Conservation (phyloP, 2,888 invertebrate species). For the Melanophora roralis region DNA sequence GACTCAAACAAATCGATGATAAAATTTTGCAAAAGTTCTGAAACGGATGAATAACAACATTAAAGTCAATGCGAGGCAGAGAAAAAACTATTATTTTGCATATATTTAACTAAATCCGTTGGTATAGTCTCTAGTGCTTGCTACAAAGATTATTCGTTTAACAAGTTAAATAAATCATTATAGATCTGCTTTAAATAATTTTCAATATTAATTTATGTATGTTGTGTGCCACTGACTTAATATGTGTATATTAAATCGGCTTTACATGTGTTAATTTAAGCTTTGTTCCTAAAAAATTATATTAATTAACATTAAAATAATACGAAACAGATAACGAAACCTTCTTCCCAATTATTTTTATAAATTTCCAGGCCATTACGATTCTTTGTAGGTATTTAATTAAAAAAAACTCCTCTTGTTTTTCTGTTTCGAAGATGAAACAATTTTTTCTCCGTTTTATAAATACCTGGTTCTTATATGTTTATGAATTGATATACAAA, state of each 20-base stretch:
- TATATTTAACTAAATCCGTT: slow-evolving; percentile 36
- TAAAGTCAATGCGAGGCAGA: no score
- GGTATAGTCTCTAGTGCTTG: background rate
- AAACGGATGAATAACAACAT: no score
- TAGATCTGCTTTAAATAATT: slow-evolving; percentile 19
- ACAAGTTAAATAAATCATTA: slow-evolving; percentile 19
- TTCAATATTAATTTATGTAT: background rate
- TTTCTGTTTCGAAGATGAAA: background rate
- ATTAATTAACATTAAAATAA: background rate
- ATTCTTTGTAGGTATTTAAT: background rate
- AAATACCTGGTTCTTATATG: slow-evolving; percentile 25
- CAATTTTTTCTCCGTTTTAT: background rate
- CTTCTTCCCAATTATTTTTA: background rate
- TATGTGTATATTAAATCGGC: background rate
- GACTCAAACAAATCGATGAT: no score
- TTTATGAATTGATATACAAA: slow-evolving; percentile 31
- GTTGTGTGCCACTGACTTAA: background rate
- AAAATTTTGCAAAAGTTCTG: no score
- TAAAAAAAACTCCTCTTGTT: background rate
- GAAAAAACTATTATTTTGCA: no score
- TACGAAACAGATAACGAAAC: background rate
- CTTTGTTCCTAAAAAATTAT: slow-evolving; percentile 5
- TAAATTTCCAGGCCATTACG: background rate
- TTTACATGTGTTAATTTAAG: slow-evolving; percentile 29
- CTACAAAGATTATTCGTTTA: no score